Conservation (phyloP, 2,797 vertebrate species). For the Poecilia wingei region DNA sequence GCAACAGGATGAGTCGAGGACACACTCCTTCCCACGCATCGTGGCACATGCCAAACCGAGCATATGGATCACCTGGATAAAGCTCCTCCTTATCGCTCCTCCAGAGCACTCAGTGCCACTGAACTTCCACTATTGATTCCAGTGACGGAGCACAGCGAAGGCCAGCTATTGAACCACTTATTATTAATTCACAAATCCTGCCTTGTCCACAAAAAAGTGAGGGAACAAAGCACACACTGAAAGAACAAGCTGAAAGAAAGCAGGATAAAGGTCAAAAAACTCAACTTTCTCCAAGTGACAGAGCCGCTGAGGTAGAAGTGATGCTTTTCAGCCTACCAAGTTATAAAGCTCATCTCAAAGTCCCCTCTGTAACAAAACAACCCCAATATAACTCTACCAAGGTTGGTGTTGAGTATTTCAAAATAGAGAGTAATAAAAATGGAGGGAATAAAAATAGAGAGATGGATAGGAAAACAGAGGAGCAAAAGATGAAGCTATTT, state of each 20-base stretch:
- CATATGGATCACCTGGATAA: slow-evolving; percentile 78
- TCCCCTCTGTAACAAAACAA: slow-evolving; percentile 59
- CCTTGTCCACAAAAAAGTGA: slow-evolving; percentile 71
- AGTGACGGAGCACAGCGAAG: slow-evolving; percentile 73
- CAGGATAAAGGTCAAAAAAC: slow-evolving; percentile 65
- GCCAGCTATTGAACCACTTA: slow-evolving; percentile 81
- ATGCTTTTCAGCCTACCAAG: slow-evolving; percentile 67
- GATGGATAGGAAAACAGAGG: slow-evolving; percentile 52
- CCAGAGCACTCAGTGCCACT: slow-evolving; percentile 67
- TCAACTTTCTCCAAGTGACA: slow-evolving; percentile 59
- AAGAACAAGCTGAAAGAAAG: slow-evolving; percentile 52
- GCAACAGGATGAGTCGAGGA: slow-evolving; percentile 51
- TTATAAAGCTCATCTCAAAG: slow-evolving; percentile 62
- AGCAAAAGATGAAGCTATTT: slow-evolving; percentile 57
- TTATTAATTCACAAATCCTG: slow-evolving; percentile 83
- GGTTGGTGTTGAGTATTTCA: slow-evolving; percentile 20
- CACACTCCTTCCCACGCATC: slow-evolving; percentile 53
- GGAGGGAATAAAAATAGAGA: slow-evolving; percentile 36
- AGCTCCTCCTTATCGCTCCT: slow-evolving; percentile 60
- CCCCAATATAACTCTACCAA: slow-evolving; percentile 38
- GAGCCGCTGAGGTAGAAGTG: slow-evolving; percentile 49
- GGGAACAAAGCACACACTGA: slow-evolving; percentile 66
- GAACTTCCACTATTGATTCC: slow-evolving; percentile 81
- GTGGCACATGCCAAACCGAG: slow-evolving; percentile 64
- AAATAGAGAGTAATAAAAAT: slow-evolving; percentile 27